Percentiles rank a stretch among this genome's conserved stretches.
Conservation (phyloP, 1,140 invertebrate genomes). For the Battus philenor region DNA sequence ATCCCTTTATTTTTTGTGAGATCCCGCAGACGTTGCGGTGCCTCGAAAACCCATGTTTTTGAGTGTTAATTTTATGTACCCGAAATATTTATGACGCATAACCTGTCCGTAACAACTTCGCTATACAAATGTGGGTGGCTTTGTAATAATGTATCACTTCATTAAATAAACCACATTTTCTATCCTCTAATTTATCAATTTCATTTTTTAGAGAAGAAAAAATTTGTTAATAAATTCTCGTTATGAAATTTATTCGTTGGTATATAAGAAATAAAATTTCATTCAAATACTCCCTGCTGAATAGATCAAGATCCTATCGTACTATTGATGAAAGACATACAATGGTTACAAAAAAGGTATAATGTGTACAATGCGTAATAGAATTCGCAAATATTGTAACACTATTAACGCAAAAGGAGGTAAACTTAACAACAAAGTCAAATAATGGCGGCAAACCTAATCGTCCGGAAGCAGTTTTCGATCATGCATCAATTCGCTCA, state of each 20-base stretch:
- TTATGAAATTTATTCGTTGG: no score
- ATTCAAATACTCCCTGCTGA: no score
- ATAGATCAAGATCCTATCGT: no score
- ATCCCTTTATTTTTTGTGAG: slow-evolving; percentile 64
- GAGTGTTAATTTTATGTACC: slow-evolving; percentile 74
- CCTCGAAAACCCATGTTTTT: slow-evolving; percentile 69
- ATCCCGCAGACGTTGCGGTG: slow-evolving; percentile 67
- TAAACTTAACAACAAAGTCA: slow-evolving; percentile 72
- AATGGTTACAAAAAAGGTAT: slow-evolving; percentile 44
- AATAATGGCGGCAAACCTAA: slow-evolving; percentile 63
- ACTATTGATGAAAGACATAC: slow-evolving; percentile 52
- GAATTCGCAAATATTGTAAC: slow-evolving; percentile 71
- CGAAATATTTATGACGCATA: slow-evolving; percentile 75
- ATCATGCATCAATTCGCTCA: slow-evolving; percentile 58
- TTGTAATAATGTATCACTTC: slow-evolving; percentile 66
- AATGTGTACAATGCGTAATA: slow-evolving; percentile 66
- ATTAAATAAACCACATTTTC: slow-evolving; percentile 33
- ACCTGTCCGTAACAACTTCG: slow-evolving; percentile 64
- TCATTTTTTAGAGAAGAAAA: no score
- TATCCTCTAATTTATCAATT: not conserved
- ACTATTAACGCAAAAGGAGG: slow-evolving; percentile 71
- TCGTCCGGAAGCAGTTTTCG: slow-evolving; percentile 65
- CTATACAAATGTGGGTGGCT: slow-evolving; percentile 72
- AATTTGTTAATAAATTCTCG: no score
- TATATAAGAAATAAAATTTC: no score